phyloP scores from a whole-genome alignment of 2,888 invertebrate genomes.

The Lithophane leautieri region DNA sequence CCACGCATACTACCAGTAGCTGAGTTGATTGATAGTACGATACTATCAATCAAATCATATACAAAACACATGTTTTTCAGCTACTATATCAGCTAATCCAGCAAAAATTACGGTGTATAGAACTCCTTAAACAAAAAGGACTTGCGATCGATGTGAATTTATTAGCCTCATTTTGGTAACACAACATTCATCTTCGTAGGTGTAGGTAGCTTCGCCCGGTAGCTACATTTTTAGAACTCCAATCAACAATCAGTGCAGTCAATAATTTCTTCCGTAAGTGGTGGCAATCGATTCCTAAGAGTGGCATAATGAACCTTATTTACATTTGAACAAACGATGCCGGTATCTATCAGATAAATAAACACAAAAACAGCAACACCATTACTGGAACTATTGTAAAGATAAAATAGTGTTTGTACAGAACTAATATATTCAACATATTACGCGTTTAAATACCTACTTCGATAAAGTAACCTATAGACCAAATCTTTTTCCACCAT shows the following conservation, averaged over 20 bases:
- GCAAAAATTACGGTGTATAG: too few species aligned
- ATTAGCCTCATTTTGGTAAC: too few species aligned
- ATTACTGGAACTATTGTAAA: constrained; percentile 24
- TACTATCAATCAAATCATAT: too few species aligned
- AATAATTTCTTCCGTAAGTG: neutral
- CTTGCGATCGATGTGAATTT: too few species aligned
- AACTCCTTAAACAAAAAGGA: too few species aligned
- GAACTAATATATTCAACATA: constrained; percentile 25
- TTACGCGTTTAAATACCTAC: constrained; percentile 6
- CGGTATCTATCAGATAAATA: constrained; percentile 8
- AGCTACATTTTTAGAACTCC: too few species aligned
- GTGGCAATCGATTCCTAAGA: neutral
- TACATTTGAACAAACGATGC: neutral
- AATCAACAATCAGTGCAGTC: too few species aligned
- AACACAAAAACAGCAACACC: constrained; percentile 21
- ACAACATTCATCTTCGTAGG: too few species aligned
- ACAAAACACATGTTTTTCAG: too few species aligned
- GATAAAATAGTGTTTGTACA: constrained; percentile 24
- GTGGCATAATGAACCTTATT: neutral
- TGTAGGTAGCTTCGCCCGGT: too few species aligned
- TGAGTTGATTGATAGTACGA: neutral
- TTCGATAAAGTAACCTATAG: constrained; percentile 7
- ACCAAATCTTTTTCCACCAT: constrained; percentile 18
- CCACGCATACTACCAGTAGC: too few species aligned
- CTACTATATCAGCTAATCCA: too few species aligned